Conservation (phyloP, 2,888 invertebrate species). For the Dendrolimus pini region DNA sequence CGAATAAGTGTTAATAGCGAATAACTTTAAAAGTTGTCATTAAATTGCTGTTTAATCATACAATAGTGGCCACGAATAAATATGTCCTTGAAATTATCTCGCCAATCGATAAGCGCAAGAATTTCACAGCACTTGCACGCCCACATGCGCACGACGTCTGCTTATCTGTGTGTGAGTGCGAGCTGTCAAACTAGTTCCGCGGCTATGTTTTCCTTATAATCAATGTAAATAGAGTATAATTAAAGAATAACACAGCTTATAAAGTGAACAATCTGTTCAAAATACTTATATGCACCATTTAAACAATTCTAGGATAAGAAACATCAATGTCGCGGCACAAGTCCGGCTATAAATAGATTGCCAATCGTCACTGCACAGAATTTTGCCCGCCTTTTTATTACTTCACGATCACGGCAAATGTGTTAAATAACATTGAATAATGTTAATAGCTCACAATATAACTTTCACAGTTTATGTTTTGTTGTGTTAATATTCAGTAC, state of each 20-base stretch:
- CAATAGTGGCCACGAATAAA: constrained; percentile 22
- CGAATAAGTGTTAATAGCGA: constrained; percentile 1
- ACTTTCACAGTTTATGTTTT: constrained; percentile 1
- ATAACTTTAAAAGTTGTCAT: constrained; percentile 10
- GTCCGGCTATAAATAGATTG: constrained; percentile 64
- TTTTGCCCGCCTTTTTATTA: constrained; percentile 62
- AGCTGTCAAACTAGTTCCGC: constrained; percentile 72
- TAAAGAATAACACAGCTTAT: constrained; percentile 18
- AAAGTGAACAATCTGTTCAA: constrained; percentile 18
- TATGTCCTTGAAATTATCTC: constrained; percentile 65
- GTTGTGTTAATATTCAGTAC: constrained; percentile 1
- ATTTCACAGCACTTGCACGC: constrained; percentile 65
- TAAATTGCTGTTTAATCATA: constrained; percentile 21
- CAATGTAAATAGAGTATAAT: constrained; percentile 22
- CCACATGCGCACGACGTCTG: constrained; percentile 46
- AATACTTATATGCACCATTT: constrained; percentile 23
- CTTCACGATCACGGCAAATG: constrained; percentile 35
- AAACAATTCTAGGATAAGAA: constrained; percentile 26
- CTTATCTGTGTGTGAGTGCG: constrained; percentile 41
- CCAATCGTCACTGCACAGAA: constrained; percentile 59
- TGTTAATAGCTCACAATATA: constrained; percentile 30
- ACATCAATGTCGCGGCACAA: constrained; percentile 43
- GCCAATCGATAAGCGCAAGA: constrained; percentile 68
- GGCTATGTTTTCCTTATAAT: constrained; percentile 39
- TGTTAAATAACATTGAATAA: constrained; percentile 24